Conservation (phyloP, 2,797 vertebrate species). For the Hypotaenidia philippensis region DNA sequence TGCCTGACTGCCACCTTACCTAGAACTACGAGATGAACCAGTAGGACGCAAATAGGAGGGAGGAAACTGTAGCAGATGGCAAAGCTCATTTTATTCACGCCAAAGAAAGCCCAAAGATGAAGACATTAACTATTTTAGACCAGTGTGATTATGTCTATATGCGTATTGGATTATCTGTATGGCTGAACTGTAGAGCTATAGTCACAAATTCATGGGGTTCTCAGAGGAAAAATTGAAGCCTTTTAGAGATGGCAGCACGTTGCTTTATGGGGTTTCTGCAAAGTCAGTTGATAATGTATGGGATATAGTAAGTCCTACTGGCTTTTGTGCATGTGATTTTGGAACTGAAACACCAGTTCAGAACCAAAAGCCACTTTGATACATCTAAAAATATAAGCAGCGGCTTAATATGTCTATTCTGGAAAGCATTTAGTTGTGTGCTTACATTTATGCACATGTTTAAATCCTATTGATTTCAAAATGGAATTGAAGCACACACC, state of each 20-base stretch:
- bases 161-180: not conserved
- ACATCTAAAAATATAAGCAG: conserved; percentile 10
- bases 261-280: not conserved
- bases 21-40: not conserved
- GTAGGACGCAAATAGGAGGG: not conserved
- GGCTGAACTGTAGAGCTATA: not conserved
- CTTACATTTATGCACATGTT: not conserved
- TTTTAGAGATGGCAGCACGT: not conserved
- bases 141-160: not conserved
- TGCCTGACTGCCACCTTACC: not conserved
- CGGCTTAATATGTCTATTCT: conserved; percentile 18
- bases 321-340: not conserved
- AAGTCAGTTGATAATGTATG: not conserved
- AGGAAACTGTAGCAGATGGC: not conserved
- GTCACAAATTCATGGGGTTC: not conserved
- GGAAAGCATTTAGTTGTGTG: not conserved
- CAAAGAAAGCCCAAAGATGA: not conserved
- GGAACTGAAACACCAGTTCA: not conserved
- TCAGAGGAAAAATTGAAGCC: not conserved
- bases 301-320: not conserved
- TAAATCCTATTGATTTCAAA: conserved; percentile 53
- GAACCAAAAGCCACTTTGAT: not conserved
- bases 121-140: not conserved
- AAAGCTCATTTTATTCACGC: not conserved
- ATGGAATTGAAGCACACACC: conserved; percentile 4